These are phyloP conservation scores for Ornithoptera alexandrae DNA, from an alignment of 2,888 invertebrate species.

Conservation along the genomic window DNA sequence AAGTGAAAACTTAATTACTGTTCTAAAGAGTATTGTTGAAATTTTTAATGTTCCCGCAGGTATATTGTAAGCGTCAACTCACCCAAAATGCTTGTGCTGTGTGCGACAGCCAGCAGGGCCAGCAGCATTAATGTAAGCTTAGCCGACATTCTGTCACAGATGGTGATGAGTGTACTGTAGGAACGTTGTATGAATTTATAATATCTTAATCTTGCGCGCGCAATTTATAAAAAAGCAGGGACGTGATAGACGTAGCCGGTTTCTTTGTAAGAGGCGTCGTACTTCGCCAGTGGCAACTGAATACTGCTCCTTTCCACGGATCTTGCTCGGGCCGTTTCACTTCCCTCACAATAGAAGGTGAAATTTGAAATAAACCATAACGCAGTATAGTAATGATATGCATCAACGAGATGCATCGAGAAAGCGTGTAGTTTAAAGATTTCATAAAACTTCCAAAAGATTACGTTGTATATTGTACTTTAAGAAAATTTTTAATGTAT, in stretches of 20 bases:
- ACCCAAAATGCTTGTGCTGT: conserved; percentile 72
- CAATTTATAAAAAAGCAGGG: conserved; percentile 47
- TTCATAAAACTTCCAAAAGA: neutral
- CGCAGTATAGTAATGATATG: conserved; percentile 66
- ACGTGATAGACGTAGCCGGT: conserved; percentile 32
- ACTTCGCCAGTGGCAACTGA: conserved; percentile 60
- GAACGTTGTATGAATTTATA: conserved; percentile 47
- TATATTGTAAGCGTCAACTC: conserved; percentile 49
- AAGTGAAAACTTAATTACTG: too few relatives aligned
- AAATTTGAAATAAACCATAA: conserved; percentile 78
- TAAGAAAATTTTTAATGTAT: neutral
- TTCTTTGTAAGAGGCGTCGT: conserved; percentile 55
- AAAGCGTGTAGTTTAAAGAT: conserved; percentile 49
- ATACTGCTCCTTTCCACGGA: conserved; percentile 73
- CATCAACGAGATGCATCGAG: conserved; percentile 47
- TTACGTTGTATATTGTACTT: neutral
- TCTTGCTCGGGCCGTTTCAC: conserved; percentile 71
- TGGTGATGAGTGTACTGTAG: conserved; percentile 30
- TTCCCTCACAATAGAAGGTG: conserved; percentile 77
- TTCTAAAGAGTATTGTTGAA: too few relatives aligned
- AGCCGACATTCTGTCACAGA: conserved; percentile 59
- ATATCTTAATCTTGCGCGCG: conserved; percentile 37
- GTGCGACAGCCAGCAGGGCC: conserved; percentile 50
- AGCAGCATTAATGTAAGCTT: conserved; percentile 63
- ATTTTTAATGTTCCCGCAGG: neutral